A percentile compares a stretch with the other conserved stretches of the same genome.
These are phyloP conservation scores for Paedocypris sp. DNA, from an alignment of 2,113 vertebrate genomes.

Conservation along the genomic window DNA sequence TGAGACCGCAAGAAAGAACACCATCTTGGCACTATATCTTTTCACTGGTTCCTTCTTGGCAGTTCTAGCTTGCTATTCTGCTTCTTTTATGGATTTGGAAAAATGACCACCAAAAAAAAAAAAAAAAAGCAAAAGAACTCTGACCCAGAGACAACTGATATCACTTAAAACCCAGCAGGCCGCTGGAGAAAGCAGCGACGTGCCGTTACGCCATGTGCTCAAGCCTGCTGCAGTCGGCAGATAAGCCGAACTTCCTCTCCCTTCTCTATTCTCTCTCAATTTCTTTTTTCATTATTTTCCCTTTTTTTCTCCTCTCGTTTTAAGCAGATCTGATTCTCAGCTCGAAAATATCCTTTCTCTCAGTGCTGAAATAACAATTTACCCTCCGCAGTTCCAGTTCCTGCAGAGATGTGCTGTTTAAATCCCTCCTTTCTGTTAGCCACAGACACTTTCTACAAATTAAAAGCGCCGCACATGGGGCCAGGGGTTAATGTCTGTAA, in stretches of 20 bases:
- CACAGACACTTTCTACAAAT: constrained; percentile 33
- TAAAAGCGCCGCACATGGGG: constrained; percentile 24
- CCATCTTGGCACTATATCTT: constrained; percentile 17
- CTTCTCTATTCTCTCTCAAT: not conserved
- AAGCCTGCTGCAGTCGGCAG: constrained; percentile 29
- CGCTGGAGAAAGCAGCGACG: constrained; percentile 25
- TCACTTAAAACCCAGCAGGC: constrained; percentile 32
- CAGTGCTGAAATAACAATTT: constrained; percentile 36
- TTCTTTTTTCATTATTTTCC: constrained; percentile 16
- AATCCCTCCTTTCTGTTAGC: not conserved
- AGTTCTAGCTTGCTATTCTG: constrained; percentile 29
- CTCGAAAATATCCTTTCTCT: constrained; percentile 18
- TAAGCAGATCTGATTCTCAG: constrained; percentile 32
- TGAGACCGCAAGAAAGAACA: not conserved
- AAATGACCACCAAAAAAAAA: constrained; percentile 37
- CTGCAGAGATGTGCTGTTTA: constrained; percentile 24
- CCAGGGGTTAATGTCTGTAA: not conserved
- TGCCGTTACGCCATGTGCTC: constrained; percentile 5
- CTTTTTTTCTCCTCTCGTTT: constrained; percentile 10
- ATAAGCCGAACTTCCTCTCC: constrained; percentile 34
- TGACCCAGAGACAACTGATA: constrained; percentile 41
- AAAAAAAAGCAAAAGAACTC: constrained; percentile 28
- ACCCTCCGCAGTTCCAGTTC: constrained; percentile 16
- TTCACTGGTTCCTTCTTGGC: constrained; percentile 23
- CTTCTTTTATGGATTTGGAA: constrained; percentile 48